Evolutionary conservation across 1,140 invertebrate genomes (phyloP), one percentile per base, ranked within the genome.

Genomic region (Ips typographus): DNA sequence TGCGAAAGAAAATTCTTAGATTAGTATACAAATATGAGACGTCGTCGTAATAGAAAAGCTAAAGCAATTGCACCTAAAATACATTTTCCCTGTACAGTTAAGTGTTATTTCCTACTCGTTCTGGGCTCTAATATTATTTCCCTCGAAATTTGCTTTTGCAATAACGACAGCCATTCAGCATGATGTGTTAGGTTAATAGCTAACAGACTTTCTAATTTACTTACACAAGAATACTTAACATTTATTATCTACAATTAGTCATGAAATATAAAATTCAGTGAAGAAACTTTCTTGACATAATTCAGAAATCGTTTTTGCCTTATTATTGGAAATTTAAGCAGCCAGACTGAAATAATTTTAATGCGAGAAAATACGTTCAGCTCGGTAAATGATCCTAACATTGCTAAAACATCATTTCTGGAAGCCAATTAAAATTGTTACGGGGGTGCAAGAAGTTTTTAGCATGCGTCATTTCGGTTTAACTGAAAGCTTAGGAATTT

Each of bases 381-480:
- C 60, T 56, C 53, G 44, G 69, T 62, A 52, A 71, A 65, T 71
- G 69, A 71, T 65, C 63, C 56, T 66, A 71, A 70, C 68, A 70
- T 64, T 65, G 68, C 61, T 70, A 70, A 71, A 71, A 71, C 61
- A 71, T 71, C 63, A 64, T 71, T 71, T 65, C 60, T 71, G 61
- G 70, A 72, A 75, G 75, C 73, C 75, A 77, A 78, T 78, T 77
- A 77, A 78, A 78, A 78, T 77, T 78, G 71, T 77, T 77, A 75
- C 68, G 72, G 72, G 22, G 68, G 69, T 66, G 63, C 69, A 66
- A 55, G 69, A 71, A 71, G 69, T 64, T 71, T 71, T 71, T 68
- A 76, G 70, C 67, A 71, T 73, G 73, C 69, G 75, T 75, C 75
- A 75, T 77, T 77, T 73, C 71, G 70, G 70, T 73, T 72, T 72